Conservation (phyloP, 1,140 invertebrate species). For the Calephelis nemesis region DNA sequence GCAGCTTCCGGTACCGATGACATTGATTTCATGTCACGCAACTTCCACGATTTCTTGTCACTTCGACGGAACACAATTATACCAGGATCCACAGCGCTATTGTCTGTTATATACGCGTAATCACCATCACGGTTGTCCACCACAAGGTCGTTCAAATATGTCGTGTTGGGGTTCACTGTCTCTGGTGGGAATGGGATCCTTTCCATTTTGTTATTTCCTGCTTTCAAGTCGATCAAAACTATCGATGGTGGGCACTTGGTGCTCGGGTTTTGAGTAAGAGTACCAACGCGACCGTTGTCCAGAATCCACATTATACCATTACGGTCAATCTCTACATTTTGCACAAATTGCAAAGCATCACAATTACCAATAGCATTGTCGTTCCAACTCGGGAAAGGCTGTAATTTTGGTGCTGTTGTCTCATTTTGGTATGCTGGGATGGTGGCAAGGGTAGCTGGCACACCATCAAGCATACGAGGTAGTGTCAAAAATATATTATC, state of each 20-base stretch:
- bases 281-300: slow-evolving; percentile 82
- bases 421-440: slow-evolving; percentile 78
- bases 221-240: slow-evolving; percentile 84
- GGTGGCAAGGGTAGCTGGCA: slow-evolving; percentile 83
- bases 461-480: slow-evolving; percentile 82
- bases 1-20: slow-evolving; percentile 78
- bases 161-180: slow-evolving; percentile 73
- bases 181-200: slow-evolving; percentile 80
- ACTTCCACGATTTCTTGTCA: slow-evolving; percentile 83
- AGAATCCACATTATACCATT: slow-evolving; percentile 86
- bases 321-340: slow-evolving; percentile 85
- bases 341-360: slow-evolving; percentile 83
- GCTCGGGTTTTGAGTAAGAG: slow-evolving; percentile 68
- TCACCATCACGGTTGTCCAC: slow-evolving; percentile 84
- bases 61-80: slow-evolving; percentile 83
- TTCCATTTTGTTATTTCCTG: slow-evolving; percentile 76
- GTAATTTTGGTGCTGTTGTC: slow-evolving; percentile 81
- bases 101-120: slow-evolving; percentile 85
- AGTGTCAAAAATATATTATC: slow-evolving; percentile 82
- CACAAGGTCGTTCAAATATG: slow-evolving; percentile 84
- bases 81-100: slow-evolving; percentile 82
- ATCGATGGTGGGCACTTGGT: slow-evolving; percentile 82
- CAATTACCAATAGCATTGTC: slow-evolving; percentile 83
- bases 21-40: slow-evolving; percentile 83
- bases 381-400: slow-evolving; percentile 84